Percentiles rank a stretch among this genome's conserved stretches.
phyloP scores from a whole-genome alignment of 2,113 vertebrate genomes.

The Ochotona princeps region DNA sequence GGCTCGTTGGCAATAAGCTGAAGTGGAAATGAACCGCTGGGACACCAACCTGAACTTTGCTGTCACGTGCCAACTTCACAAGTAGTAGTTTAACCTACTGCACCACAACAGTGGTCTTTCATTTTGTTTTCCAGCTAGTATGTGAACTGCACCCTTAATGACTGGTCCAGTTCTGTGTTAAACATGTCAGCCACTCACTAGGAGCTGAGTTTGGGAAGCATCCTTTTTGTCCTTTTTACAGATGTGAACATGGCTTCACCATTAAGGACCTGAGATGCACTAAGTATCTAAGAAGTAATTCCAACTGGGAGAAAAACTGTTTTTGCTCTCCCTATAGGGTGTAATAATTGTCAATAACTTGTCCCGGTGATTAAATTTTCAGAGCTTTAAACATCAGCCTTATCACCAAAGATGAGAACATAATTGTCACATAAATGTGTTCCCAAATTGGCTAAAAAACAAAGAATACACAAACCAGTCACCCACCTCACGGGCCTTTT shows the following conservation, averaged over 20 bases:
- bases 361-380: constrained; percentile 64
- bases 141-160: background rate
- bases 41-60: too few species aligned
- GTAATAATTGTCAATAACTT: constrained; percentile 71
- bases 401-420: constrained; percentile 56
- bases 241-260: background rate
- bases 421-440: constrained; percentile 62
- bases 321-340: constrained; percentile 44
- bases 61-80: too few species aligned
- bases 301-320: constrained; percentile 56
- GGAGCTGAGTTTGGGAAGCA: constrained; percentile 23
- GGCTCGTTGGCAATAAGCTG: too few species aligned
- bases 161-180: constrained; percentile 19
- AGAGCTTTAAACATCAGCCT: constrained; percentile 67
- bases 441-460: constrained; percentile 58
- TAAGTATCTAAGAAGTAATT: constrained; percentile 64
- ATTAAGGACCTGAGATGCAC: constrained; percentile 18
- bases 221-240: constrained; percentile 34
- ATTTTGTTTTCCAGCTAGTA: background rate
- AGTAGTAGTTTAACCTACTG: too few species aligned
- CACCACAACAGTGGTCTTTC: too few species aligned
- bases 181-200: constrained; percentile 23
- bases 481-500: constrained; percentile 16
- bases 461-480: constrained; percentile 47
- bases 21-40: too few species aligned